A percentile compares a stretch with the other conserved stretches of the same genome.
Evolutionary conservation across 2,888 invertebrate genomes (phyloP).

Genomic region (Busseola fusca): DNA sequence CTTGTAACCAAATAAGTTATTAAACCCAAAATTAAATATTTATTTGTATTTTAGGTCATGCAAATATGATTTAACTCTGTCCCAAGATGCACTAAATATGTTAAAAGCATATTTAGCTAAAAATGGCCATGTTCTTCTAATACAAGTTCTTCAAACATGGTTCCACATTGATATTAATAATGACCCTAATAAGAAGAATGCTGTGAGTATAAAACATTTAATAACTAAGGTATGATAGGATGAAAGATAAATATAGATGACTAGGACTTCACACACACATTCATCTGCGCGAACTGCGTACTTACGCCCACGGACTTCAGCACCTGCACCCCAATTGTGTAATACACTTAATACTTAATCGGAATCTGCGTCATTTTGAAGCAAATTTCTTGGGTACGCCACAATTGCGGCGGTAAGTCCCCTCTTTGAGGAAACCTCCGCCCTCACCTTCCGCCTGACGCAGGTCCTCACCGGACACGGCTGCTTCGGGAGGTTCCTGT

Average conservation of each 20-base stretch:
- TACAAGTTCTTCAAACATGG: conserved; percentile 91
- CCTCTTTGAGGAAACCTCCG: no score
- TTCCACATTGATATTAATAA: conserved; percentile 90
- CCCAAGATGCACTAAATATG: conserved; percentile 90
- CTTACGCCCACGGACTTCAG: no score
- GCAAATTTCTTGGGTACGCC: no score
- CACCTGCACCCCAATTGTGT: no score
- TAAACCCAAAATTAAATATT: background rate
- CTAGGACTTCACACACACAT: background rate
- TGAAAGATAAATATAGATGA: background rate
- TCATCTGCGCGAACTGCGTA: background rate
- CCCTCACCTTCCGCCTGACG: no score
- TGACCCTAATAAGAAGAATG: conserved; percentile 79
- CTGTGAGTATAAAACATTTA: conserved; percentile 71
- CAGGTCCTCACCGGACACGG: no score
- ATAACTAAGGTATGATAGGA: background rate
- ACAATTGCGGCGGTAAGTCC: no score
- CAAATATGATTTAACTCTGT: conserved; percentile 92
- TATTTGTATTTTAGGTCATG: conserved; percentile 87
- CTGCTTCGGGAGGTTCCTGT: no score
- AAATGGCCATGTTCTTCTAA: conserved; percentile 91
- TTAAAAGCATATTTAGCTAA: conserved; percentile 91
- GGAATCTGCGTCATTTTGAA: no score
- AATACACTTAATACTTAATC: no score
- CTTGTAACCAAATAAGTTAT: background rate